A percentile compares a stretch with the other conserved stretches of the same genome.
phyloP scores from a whole-genome alignment of 2,113 vertebrate species.

The Salvator merianae region DNA sequence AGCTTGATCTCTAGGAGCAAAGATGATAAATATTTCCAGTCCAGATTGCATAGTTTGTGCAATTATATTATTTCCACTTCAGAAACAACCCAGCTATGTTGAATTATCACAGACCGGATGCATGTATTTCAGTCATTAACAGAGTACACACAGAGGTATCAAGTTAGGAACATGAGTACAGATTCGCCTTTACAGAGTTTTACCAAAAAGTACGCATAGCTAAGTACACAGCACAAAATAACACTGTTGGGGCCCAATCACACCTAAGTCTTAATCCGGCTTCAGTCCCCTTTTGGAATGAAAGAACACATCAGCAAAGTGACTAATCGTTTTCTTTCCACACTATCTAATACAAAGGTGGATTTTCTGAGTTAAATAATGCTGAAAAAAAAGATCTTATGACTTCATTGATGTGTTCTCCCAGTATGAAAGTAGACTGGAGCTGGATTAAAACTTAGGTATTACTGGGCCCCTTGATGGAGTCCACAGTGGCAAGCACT shows the following conservation, averaged over 20 bases:
- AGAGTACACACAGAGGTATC: constrained; percentile 14
- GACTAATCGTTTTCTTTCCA: no score
- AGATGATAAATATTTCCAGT: neutral
- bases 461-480: no score
- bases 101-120: constrained; percentile 14
- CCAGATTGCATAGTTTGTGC: neutral
- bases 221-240: neutral
- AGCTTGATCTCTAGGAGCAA: neutral
- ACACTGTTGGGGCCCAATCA: constrained; percentile 28
- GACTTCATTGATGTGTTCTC: no score
- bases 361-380: no score
- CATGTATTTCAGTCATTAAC: constrained; percentile 55
- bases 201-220: constrained; percentile 28
- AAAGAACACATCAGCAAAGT: no score
- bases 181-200: constrained; percentile 27
- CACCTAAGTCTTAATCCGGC: no score
- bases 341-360: no score
- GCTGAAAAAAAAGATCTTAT: no score
- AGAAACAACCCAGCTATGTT: constrained; percentile 18
- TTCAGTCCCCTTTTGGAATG: no score
- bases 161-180: constrained; percentile 25
- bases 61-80: constrained; percentile 23
- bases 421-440: no score
- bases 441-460: no score
- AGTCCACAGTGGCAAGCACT: neutral